A percentile compares a stretch with the other conserved stretches of the same genome.
Evolutionary conservation across 1,140 invertebrate genomes (phyloP).

Genomic region (Orius laevigatus): DNA sequence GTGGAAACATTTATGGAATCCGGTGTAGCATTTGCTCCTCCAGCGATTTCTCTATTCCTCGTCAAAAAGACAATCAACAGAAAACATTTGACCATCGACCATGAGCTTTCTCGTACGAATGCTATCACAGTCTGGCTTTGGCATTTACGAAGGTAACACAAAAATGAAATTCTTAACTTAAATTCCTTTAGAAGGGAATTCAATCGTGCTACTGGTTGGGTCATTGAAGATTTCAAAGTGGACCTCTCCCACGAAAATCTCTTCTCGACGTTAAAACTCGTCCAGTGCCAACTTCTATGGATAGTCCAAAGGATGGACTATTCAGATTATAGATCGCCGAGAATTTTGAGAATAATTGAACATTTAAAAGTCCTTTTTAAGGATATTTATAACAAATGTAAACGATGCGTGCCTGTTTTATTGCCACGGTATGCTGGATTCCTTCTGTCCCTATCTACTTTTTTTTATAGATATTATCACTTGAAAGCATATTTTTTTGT

Average conservation of each 20-base stretch:
- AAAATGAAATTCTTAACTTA: no score
- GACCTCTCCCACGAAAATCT: constrained; percentile 1
- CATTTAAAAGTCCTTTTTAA: neutral
- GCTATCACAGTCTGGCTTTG: constrained; percentile 2
- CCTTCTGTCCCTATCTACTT: no score
- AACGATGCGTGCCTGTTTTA: neutral
- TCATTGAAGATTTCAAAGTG: neutral
- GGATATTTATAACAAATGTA: neutral
- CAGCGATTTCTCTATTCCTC: neutral
- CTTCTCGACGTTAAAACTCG: neutral
- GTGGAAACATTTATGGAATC: constrained; percentile 6
- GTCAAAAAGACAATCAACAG: constrained; percentile 1
- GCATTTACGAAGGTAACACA: constrained; percentile 2
- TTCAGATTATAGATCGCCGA: neutral
- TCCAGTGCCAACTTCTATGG: constrained; percentile 6
- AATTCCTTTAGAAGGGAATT: neutral
- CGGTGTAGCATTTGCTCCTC: neutral
- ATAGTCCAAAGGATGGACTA: neutral
- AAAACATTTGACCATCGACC: constrained; percentile 5
- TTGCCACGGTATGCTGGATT: neutral
- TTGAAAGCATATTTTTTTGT: constrained; percentile 1
- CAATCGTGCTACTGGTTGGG: constrained; percentile 3
- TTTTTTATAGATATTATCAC: neutral
- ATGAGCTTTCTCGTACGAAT: neutral
- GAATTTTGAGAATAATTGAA: neutral